A percentile compares a stretch with the other conserved stretches of the same genome.
phyloP scores from a whole-genome alignment of 2,797 vertebrate species.

The Rhabdomys pumilio region DNA sequence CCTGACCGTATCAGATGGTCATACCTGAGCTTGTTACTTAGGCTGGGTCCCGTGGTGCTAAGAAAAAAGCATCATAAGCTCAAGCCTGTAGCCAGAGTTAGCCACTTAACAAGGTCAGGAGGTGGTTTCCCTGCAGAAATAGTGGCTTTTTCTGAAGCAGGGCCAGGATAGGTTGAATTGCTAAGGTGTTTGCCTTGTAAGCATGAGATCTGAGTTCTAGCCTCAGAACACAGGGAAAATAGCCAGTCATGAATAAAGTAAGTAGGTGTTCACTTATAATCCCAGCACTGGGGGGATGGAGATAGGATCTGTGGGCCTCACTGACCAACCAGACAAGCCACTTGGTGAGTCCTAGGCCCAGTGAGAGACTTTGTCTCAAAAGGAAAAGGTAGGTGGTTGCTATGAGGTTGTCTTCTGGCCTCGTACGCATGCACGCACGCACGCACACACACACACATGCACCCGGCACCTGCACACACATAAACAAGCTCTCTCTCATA shows the following conservation, averaged over 20 bases:
- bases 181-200: neutral
- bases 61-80: neutral
- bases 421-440: neutral
- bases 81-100: neutral
- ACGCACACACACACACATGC: neutral
- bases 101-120: neutral
- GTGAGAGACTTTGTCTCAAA: neutral
- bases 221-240: neutral
- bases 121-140: neutral
- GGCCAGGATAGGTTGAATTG: neutral
- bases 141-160: neutral
- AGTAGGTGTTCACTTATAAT: neutral
- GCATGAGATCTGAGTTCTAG: neutral
- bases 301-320: neutral
- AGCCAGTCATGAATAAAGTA: neutral
- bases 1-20: neutral
- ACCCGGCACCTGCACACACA: neutral
- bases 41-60: neutral
- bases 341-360: neutral
- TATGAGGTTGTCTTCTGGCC: neutral
- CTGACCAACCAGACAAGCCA: neutral
- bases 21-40: neutral
- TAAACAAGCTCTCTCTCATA: neutral
- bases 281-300: neutral
- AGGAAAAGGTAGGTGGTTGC: neutral